phyloP scores from a whole-genome alignment of 2,113 vertebrate species.

The Oxygymnocypris stewartii region DNA sequence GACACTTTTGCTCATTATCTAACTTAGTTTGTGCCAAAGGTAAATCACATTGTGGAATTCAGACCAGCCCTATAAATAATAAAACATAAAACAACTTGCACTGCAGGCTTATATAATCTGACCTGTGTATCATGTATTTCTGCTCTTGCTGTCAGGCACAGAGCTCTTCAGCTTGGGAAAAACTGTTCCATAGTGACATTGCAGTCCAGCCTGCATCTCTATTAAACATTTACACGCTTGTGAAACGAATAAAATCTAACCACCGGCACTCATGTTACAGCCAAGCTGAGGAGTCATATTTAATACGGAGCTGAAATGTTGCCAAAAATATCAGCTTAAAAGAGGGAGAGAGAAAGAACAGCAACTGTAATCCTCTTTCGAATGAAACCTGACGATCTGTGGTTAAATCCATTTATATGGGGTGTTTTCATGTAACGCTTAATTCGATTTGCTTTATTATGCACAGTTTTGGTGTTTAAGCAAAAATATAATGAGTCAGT shows the following conservation, averaged over 20 bases:
- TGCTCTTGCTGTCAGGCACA: conserved; percentile 53
- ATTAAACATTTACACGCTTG: conserved; percentile 78
- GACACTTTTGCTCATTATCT: background rate
- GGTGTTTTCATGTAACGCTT: conserved; percentile 12
- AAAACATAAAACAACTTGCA: no score
- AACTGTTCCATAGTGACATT: conserved; percentile 65
- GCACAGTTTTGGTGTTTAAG: conserved; percentile 29
- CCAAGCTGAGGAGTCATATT: conserved; percentile 68
- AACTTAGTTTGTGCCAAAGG: background rate
- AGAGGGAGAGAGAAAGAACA: conserved; percentile 53
- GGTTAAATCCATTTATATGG: conserved; percentile 47
- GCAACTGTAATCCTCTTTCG: conserved; percentile 40
- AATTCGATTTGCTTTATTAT: conserved; percentile 45
- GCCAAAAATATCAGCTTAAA: conserved; percentile 66
- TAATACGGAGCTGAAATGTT: conserved; percentile 70
- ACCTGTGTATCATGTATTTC: background rate
- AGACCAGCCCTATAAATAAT: background rate
- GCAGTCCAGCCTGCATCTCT: conserved; percentile 64
- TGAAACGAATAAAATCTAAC: conserved; percentile 74
- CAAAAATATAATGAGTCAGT: conserved; percentile 15
- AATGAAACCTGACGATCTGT: conserved; percentile 30
- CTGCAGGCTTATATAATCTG: conserved; percentile 21
- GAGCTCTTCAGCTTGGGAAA: conserved; percentile 60
- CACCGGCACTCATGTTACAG: conserved; percentile 62
- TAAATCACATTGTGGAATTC: background rate